Conservation (phyloP, 2,113 vertebrate species). For the Psephotus haematonotus region DNA sequence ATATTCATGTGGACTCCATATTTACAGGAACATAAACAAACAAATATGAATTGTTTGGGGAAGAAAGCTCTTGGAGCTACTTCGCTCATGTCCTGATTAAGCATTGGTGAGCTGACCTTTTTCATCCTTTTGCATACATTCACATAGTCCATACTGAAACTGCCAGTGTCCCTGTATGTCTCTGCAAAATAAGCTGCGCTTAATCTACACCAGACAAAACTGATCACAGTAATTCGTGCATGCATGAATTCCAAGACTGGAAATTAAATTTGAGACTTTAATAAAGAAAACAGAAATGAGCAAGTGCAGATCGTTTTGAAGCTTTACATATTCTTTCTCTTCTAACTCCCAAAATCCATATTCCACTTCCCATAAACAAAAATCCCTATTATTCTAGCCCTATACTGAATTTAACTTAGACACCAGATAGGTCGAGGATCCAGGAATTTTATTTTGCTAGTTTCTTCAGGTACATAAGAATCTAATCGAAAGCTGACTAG, state of each 20-base stretch:
- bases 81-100: neutral
- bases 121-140: neutral
- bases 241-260: neutral
- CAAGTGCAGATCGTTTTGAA: neutral
- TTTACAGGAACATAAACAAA: neutral
- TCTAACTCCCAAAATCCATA: neutral
- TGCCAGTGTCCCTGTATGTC: accelerated
- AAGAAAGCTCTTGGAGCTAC: neutral
- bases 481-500: neutral
- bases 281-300: neutral
- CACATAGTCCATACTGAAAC: accelerated
- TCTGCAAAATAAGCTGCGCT: neutral
- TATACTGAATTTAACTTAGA: neutral
- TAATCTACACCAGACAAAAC: neutral
- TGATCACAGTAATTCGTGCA: neutral
- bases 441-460: neutral
- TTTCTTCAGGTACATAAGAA: neutral
- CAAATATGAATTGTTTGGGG: neutral
- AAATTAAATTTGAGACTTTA: neutral
- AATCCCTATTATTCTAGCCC: neutral
- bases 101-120: neutral
- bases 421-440: neutral
- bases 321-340: neutral
- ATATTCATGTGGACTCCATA: neutral
- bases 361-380: neutral